A percentile compares a stretch with the other conserved stretches of the same genome.
phyloP scores from a whole-genome alignment of 2,888 invertebrate genomes.

The Ennomos erosarius region DNA sequence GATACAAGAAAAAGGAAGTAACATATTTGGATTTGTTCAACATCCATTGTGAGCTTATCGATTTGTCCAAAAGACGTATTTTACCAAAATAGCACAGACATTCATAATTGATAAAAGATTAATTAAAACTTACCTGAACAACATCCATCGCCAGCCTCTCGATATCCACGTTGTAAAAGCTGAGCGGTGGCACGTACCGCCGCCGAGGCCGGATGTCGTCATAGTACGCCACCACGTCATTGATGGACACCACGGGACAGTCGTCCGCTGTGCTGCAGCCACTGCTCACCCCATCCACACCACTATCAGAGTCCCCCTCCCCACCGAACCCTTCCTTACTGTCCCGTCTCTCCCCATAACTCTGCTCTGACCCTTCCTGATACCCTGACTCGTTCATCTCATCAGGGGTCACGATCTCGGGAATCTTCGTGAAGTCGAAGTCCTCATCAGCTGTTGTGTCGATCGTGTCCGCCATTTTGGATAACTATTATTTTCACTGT shows the following conservation, averaged over 20 bases:
- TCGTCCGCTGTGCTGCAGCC: constrained; percentile 85
- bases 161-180: constrained; percentile 77
- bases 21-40: constrained; percentile 51
- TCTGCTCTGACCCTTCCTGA: constrained; percentile 77
- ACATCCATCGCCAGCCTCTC: constrained; percentile 74
- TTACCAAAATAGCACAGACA: no score
- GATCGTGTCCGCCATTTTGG: constrained; percentile 69
- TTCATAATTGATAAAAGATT: background rate
- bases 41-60: constrained; percentile 74
- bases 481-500: constrained; percentile 38
- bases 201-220: constrained; percentile 76
- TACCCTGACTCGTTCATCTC: constrained; percentile 81
- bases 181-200: constrained; percentile 75
- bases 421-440: constrained; percentile 74
- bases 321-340: constrained; percentile 78
- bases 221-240: constrained; percentile 80
- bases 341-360: constrained; percentile 75
- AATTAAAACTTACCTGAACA: constrained; percentile 65
- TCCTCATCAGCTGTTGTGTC: constrained; percentile 67
- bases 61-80: no score
- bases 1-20: no score
- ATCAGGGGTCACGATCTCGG: constrained; percentile 77
- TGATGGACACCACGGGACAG: constrained; percentile 83
- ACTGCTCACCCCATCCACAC: constrained; percentile 85
- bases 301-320: constrained; percentile 81